Evolutionary conservation across 2,888 invertebrate species (phyloP).

Genomic region (Cryptocheilus praepositus): DNA sequence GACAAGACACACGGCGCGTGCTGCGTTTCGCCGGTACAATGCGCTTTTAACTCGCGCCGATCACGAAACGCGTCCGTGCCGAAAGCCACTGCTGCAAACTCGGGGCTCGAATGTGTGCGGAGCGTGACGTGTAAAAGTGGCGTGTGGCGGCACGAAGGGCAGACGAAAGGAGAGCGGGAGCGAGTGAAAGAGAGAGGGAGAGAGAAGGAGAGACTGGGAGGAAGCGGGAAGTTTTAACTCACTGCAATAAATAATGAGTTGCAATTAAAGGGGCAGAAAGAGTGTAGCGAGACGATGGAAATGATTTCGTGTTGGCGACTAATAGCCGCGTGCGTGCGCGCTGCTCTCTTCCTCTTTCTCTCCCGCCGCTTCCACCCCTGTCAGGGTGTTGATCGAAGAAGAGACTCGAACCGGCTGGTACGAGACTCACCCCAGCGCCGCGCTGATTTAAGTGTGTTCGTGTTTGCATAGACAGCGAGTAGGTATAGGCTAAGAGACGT

Average conservation of each 20-base stretch:
- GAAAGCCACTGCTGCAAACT: too few species aligned
- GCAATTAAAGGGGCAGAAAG: conserved; percentile 14
- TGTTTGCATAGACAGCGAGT: too few species aligned
- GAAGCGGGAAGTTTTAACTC: neutral
- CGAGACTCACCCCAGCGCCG: conserved; percentile 38
- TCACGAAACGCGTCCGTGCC: conserved; percentile 32
- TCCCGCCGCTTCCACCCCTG: neutral
- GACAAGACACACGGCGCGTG: conserved; percentile 27
- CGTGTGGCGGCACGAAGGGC: conserved; percentile 43
- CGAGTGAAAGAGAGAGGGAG: conserved; percentile 9
- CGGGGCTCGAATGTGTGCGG: conserved; percentile 14
- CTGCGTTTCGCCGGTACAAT: neutral
- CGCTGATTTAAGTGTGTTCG: neutral
- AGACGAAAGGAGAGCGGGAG: conserved; percentile 13
- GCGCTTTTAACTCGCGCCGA: conserved; percentile 38
- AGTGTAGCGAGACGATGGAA: conserved; percentile 26
- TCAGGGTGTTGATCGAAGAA: conserved; percentile 27
- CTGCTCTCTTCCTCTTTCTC: conserved; percentile 8
- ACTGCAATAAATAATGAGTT: conserved; percentile 10
- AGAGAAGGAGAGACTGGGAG: conserved; percentile 2
- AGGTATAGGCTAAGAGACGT: conserved; percentile 1
- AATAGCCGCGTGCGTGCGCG: conserved; percentile 55
- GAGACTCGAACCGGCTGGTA: conserved; percentile 54
- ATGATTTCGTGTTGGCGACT: conserved; percentile 41
- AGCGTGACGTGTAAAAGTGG: conserved; percentile 15